Evolutionary conservation across 2,888 invertebrate genomes (phyloP).

Genomic region (Gisinianus flammeolus): DNA sequence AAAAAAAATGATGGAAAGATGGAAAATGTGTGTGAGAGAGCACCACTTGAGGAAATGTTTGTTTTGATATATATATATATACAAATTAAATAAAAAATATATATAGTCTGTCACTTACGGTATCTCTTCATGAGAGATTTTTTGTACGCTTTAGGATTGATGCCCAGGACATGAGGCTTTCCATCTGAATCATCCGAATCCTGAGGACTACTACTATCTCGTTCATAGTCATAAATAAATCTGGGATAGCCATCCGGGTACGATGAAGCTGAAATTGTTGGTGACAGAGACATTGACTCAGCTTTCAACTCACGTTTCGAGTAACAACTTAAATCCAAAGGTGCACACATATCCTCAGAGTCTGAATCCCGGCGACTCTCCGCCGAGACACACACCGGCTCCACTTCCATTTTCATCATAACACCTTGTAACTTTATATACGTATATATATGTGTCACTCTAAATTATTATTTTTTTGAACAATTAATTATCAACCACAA

Average conservation of each 20-base stretch:
- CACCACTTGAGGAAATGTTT: background rate
- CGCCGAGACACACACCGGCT: constrained; percentile 23
- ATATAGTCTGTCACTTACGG: constrained; percentile 77
- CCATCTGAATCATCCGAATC: constrained; percentile 71
- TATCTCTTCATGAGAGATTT: constrained; percentile 92
- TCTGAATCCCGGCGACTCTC: constrained; percentile 24
- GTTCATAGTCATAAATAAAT: constrained; percentile 57
- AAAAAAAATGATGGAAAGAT: too few relatives aligned
- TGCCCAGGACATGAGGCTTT: constrained; percentile 69
- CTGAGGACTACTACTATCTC: constrained; percentile 65
- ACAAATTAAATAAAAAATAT: too few relatives aligned
- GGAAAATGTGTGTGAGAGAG: background rate
- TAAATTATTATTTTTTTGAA: too few relatives aligned
- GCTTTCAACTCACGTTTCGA: constrained; percentile 52
- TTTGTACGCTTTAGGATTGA: constrained; percentile 74
- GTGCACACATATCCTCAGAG: constrained; percentile 67
- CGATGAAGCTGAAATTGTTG: constrained; percentile 56
- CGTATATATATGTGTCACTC: background rate
- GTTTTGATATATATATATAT: background rate
- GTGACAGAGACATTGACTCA: constrained; percentile 24
- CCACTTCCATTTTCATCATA: constrained; percentile 39
- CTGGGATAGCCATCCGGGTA: constrained; percentile 59
- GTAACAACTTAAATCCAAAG: constrained; percentile 77
- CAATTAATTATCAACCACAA: background rate
- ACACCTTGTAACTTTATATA: background rate